phyloP scores from a whole-genome alignment of 2,113 vertebrate genomes.

The Clarias gariepinus region DNA sequence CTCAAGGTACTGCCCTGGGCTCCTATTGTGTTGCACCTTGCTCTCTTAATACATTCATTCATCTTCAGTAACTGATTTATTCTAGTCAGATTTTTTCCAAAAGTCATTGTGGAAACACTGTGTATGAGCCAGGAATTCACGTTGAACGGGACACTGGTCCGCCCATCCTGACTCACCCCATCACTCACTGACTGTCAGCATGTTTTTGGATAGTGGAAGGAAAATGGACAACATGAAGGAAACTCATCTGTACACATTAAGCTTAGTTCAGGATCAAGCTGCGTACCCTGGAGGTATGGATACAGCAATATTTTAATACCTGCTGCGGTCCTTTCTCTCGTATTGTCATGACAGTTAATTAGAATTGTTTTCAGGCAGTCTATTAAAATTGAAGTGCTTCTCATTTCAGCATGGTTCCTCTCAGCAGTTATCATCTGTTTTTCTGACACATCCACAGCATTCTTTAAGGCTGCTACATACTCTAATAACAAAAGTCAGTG shows the following conservation, averaged over 20 bases:
- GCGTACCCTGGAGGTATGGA: not conserved
- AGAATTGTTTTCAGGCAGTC: not conserved
- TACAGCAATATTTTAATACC: not conserved
- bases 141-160: not conserved
- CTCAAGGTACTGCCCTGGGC: slow-evolving; percentile 13
- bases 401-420: not conserved
- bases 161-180: not conserved
- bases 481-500: not conserved
- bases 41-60: not conserved
- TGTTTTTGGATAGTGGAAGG: not conserved
- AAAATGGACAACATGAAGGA: not conserved
- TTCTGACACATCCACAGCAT: not conserved
- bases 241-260: not conserved
- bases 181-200: not conserved
- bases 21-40: slow-evolving; percentile 15
- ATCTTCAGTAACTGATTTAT: slow-evolving; percentile 3
- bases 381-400: not conserved
- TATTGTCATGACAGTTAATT: not conserved
- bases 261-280: not conserved
- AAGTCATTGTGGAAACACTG: not conserved
- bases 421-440: not conserved
- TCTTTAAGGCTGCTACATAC: not conserved
- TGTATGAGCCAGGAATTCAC: not conserved
- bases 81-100: not conserved
- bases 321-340: not conserved